Evolutionary conservation across 2,888 invertebrate genomes (phyloP), one percentile per base, ranked within the genome.

Genomic region (Caenorhabditis macrosperma): DNA sequence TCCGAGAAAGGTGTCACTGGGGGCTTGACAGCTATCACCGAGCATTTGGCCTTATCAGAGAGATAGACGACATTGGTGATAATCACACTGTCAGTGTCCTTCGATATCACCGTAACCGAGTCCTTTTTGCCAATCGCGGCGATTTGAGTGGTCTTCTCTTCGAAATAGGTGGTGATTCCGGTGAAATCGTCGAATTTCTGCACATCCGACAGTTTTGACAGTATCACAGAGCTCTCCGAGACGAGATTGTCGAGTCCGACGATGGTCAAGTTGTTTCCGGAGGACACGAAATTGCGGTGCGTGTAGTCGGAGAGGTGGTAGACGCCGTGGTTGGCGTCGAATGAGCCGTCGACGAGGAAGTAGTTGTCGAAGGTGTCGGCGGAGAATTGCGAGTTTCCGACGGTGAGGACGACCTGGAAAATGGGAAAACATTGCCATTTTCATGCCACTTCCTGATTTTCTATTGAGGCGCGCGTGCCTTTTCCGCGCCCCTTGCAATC

Each of bases 221-320:
- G 69, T 6, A 69, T 38, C 20, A 77, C 28, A 2, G 77, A 38
- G 24, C 69, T 69, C 44, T 54, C 28, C 1, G 77, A 77, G n/a
- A 50, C 67, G 3, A 28, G 17, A 20, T 69, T 64, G 35, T 68
- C 67, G 17, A 77, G 26, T 24, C 77, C 77, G n/a, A 69, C 38
- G 1, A 77, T 50, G 4, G 77, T 77, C 22, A 77, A 22, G 10
- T 17, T 69, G 26, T 64, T 69, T 28, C 50, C 57, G 15, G 69
- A 38, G 5, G 61, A 61, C 17, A 77, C 17, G 5, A 57, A 57
- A 17, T 55, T 63, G 4, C 54, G 57, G n/a, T 55, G 2, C 0
- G 30, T 22, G 33, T 35, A 69, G 30, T 55, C 30, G 28, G 48
- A 54, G 17, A 77, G 24, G 30, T 63, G 54, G 46, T 60, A 60